phyloP scores from a whole-genome alignment of 2,888 invertebrate species.

The Poecilus cupreus region DNA sequence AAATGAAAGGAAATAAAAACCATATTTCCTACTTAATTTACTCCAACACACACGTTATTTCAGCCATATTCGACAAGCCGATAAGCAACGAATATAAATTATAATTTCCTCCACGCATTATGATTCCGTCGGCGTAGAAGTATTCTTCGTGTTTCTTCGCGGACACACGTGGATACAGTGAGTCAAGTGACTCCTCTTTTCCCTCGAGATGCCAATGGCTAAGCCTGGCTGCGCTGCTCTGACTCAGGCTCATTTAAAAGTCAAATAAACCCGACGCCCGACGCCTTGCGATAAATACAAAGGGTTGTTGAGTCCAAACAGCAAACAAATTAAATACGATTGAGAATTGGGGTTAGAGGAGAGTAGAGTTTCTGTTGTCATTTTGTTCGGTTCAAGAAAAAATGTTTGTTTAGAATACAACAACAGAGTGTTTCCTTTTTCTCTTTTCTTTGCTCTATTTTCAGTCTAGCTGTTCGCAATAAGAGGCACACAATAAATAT shows the following conservation, averaged over 20 bases:
- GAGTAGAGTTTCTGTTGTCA: no score
- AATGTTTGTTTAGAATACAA: background rate
- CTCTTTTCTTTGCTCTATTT: no score
- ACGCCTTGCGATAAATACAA: conserved; percentile 13
- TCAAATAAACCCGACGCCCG: conserved; percentile 3
- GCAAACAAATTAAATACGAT: conserved; percentile 29
- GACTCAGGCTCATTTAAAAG: conserved; percentile 31
- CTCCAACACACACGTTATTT: background rate
- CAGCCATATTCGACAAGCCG: background rate
- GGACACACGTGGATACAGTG: background rate
- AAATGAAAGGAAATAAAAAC: background rate
- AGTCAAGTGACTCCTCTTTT: no score
- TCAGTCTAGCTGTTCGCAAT: no score
- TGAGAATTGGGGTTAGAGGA: background rate
- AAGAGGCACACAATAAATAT: no score
- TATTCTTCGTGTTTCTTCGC: background rate
- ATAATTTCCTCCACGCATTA: conserved; percentile 25
- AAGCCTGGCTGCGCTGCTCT: background rate
- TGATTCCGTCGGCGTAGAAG: conserved; percentile 11
- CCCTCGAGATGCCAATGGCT: no score
- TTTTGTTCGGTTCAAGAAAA: background rate
- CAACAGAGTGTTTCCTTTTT: no score
- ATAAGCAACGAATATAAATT: conserved; percentile 39
- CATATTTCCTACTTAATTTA: background rate
- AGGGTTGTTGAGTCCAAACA: conserved; percentile 15